Conservation (phyloP, 2,888 invertebrate genomes). For the Cantharis lateralis region DNA sequence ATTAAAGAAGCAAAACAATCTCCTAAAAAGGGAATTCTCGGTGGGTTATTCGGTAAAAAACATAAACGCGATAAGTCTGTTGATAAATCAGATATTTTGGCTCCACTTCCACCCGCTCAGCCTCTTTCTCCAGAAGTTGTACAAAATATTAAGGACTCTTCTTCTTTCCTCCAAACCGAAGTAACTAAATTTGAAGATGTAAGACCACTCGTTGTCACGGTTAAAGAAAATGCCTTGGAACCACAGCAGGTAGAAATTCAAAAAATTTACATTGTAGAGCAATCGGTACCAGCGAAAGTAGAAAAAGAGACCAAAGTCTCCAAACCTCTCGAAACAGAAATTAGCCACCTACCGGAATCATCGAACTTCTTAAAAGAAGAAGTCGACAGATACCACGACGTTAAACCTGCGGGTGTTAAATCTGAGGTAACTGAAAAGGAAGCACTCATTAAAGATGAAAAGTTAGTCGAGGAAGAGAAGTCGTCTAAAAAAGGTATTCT, state of each 20-base stretch:
- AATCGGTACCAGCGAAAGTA: slow-evolving; percentile 1
- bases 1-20: neutral
- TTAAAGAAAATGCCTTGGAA: neutral
- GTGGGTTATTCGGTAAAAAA: slow-evolving; percentile 35
- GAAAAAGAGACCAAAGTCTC: neutral
- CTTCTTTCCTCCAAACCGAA: slow-evolving; percentile 18
- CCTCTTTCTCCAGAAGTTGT: slow-evolving; percentile 32
- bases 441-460: neutral
- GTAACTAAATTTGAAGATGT: neutral
- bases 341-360: slow-evolving; percentile 7
- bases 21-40: slow-evolving; percentile 28
- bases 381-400: slow-evolving; percentile 45
- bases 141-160: slow-evolving; percentile 42
- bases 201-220: neutral
- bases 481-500: neutral
- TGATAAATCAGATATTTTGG: neutral
- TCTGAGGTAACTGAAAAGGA: neutral
- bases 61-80: slow-evolving; percentile 22
- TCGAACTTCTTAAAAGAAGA: slow-evolving; percentile 41
- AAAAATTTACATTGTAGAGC: slow-evolving; percentile 11
- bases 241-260: slow-evolving; percentile 6
- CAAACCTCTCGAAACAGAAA: neutral
- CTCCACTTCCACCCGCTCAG: neutral
- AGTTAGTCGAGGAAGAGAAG: neutral
- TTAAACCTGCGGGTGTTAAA: slow-evolving; percentile 25